A percentile compares a stretch with the other conserved stretches of the same genome.
Conservation (phyloP, 2,113 vertebrate species). For the Acinonyx jubatus region DNA sequence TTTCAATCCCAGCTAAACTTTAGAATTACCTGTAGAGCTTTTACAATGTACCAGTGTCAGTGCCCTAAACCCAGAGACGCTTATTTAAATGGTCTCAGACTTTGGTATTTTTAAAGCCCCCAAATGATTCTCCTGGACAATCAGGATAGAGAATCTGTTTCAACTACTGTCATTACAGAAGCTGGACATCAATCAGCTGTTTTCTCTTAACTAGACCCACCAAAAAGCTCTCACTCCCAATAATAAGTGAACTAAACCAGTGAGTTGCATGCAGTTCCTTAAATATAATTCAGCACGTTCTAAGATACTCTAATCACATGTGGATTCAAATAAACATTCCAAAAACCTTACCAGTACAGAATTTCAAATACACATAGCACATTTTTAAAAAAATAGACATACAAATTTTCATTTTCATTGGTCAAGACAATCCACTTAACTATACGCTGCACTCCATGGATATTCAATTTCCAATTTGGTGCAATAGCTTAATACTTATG, state of each 20-base stretch:
- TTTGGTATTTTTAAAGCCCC: background rate
- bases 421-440: constrained; percentile 48
- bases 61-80: background rate
- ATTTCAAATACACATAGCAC: constrained; percentile 28
- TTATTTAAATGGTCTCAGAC: background rate
- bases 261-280: background rate
- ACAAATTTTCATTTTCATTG: constrained; percentile 52
- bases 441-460: background rate
- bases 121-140: background rate
- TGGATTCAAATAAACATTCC: background rate
- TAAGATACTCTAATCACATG: background rate
- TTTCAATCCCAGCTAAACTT: background rate
- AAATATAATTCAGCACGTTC: background rate
- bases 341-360: constrained; percentile 10
- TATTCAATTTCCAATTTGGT: constrained; percentile 38
- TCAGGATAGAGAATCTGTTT: background rate
- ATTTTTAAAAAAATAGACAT: constrained; percentile 23
- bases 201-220: background rate
- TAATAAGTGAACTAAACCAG: background rate
- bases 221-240: background rate
- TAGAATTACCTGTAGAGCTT: background rate
- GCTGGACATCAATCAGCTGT: background rate
- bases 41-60: background rate
- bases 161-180: background rate
- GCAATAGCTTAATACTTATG: background rate